phyloP scores from a whole-genome alignment of 2,797 vertebrate species.

The Lacerta viridis region DNA sequence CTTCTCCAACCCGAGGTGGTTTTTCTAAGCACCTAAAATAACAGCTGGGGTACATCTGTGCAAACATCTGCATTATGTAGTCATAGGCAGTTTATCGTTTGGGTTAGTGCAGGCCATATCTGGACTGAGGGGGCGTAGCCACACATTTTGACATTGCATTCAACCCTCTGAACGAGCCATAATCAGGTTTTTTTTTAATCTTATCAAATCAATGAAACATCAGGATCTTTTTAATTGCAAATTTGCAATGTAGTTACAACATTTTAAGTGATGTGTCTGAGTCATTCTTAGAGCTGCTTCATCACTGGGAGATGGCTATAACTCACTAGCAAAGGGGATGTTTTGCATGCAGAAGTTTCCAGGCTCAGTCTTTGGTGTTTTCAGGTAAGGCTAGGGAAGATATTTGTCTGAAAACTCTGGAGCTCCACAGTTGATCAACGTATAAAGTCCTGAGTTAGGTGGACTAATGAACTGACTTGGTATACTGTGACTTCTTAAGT shows the following conservation, averaged over 20 bases:
- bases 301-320: not conserved
- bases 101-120: not conserved
- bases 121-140: not conserved
- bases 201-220: not conserved
- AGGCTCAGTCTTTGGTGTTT: too few species aligned
- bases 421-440: too few species aligned
- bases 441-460: too few species aligned
- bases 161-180: not conserved
- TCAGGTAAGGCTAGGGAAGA: too few species aligned
- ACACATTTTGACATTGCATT: not conserved
- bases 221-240: not conserved
- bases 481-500: too few species aligned
- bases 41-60: conserved; percentile 5
- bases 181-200: not conserved
- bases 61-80: conserved; percentile 11
- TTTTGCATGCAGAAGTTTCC: too few species aligned
- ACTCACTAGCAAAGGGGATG: not conserved
- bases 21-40: conserved; percentile 1
- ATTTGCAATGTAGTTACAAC: too few species aligned
- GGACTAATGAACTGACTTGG: too few species aligned
- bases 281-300: not conserved
- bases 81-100: not conserved
- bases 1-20: not conserved
- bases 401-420: too few species aligned
- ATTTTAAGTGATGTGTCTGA: too few species aligned